Percentiles rank a stretch among this genome's conserved stretches.
phyloP scores from a whole-genome alignment of 2,113 vertebrate species.

The Aramus guarauna region DNA sequence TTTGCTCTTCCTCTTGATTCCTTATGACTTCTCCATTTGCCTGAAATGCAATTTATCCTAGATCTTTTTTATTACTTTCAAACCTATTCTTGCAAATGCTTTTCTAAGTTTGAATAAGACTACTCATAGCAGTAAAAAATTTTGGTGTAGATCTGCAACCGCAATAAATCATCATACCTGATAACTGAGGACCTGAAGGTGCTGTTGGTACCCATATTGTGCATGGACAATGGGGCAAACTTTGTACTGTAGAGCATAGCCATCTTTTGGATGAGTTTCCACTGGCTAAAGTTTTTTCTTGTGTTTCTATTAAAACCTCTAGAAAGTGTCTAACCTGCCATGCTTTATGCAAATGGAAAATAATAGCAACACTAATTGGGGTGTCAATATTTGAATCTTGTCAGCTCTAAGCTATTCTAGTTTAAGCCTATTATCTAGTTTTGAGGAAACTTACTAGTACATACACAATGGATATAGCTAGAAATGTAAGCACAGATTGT shows the following conservation, averaged over 20 bases:
- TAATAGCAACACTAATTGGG: neutral
- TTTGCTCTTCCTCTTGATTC: neutral
- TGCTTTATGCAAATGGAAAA: neutral
- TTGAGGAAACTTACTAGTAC: neutral
- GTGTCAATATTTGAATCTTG: neutral
- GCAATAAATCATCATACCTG: neutral
- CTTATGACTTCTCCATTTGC: neutral
- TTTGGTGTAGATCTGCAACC: neutral
- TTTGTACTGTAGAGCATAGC: neutral
- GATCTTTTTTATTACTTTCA: neutral
- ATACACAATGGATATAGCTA: neutral
- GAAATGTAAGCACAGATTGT: neutral
- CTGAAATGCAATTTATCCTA: neutral
- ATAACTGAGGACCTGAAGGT: neutral
- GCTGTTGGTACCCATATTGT: neutral
- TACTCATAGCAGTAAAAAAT: neutral
- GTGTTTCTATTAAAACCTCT: neutral
- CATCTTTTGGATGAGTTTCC: neutral
- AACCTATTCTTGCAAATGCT: neutral
- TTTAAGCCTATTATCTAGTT: neutral
- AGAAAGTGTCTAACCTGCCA: neutral
- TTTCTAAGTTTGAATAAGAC: neutral
- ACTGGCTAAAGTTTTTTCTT: neutral
- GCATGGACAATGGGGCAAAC: accelerated
- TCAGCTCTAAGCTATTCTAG: neutral